A percentile compares a stretch with the other conserved stretches of the same genome.
phyloP scores from a whole-genome alignment of 2,113 vertebrate species.

The Perca schrenkii region DNA sequence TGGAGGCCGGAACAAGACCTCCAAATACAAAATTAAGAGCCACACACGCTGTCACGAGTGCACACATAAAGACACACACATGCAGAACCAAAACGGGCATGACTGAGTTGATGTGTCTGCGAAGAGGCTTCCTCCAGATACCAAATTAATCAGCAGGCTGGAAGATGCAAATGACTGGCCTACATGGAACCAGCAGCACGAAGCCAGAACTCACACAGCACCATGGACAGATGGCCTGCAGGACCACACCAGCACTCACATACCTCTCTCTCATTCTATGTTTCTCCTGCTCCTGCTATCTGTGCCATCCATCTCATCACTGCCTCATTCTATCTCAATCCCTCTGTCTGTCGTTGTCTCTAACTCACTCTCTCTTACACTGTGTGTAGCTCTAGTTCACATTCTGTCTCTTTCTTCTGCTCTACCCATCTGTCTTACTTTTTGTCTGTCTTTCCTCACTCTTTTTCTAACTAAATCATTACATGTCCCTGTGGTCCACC shows the following conservation, averaged over 20 bases:
- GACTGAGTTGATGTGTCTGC: slow-evolving; percentile 56
- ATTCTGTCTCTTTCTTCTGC: slow-evolving; percentile 1
- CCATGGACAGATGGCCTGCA: slow-evolving; percentile 77
- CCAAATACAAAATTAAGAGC: slow-evolving; percentile 51
- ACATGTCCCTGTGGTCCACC: slow-evolving; percentile 9
- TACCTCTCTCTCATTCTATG: slow-evolving; percentile 40
- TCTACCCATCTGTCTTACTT: slow-evolving; percentile 24
- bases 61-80: slow-evolving; percentile 27
- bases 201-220: slow-evolving; percentile 74
- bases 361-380: background rate
- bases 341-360: slow-evolving; percentile 6
- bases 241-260: slow-evolving; percentile 69
- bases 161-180: slow-evolving; percentile 79
- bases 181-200: slow-evolving; percentile 71
- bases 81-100: slow-evolving; percentile 10
- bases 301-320: slow-evolving; percentile 49
- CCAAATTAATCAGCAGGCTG: slow-evolving; percentile 78
- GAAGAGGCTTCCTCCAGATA: slow-evolving; percentile 70
- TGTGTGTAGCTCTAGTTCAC: slow-evolving; percentile 1
- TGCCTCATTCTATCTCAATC: slow-evolving; percentile 34
- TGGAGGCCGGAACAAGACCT: slow-evolving; percentile 42
- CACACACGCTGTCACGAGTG: slow-evolving; percentile 10
- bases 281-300: slow-evolving; percentile 28
- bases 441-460: slow-evolving; percentile 1
- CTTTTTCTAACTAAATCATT: slow-evolving; percentile 13